Conservation (phyloP, 2,797 vertebrate species). For the Channa striata region DNA sequence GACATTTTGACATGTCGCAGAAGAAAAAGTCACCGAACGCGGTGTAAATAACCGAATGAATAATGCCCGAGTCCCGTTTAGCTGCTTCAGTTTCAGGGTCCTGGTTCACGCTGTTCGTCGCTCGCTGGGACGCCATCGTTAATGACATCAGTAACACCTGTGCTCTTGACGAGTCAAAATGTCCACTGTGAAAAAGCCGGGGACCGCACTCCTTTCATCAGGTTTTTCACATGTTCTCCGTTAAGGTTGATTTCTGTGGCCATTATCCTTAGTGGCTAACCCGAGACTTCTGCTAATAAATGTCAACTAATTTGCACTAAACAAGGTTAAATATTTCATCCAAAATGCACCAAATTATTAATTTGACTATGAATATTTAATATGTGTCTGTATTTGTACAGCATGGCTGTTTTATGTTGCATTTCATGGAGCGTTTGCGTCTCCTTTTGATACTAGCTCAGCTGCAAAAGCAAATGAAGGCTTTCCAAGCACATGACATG, state of each 20-base stretch:
- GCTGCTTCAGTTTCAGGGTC: conserved; percentile 14
- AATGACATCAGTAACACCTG: conserved; percentile 6
- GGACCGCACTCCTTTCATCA: background rate
- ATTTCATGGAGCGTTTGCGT: background rate
- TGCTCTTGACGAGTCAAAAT: conserved; percentile 26
- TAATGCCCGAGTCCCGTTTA: conserved; percentile 4
- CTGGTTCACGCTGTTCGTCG: background rate
- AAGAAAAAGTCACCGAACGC: background rate
- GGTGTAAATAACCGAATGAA: conserved; percentile 22
- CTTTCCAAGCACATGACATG: background rate
- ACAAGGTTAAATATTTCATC: conserved; percentile 51
- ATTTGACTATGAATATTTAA: conserved; percentile 51
- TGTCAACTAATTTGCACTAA: conserved; percentile 43
- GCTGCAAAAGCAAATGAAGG: background rate
- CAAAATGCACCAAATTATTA: conserved; percentile 51
- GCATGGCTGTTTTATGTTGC: conserved; percentile 17
- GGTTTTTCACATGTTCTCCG: conserved; percentile 1
- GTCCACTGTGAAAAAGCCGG: conserved; percentile 8
- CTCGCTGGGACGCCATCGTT: background rate
- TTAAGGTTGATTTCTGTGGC: background rate
- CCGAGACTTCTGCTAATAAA: conserved; percentile 5
- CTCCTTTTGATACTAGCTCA: background rate
- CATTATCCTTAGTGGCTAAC: background rate
- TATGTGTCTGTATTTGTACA: conserved; percentile 31
- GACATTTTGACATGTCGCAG: conserved; percentile 27